Evolutionary conservation across 2,888 invertebrate genomes (phyloP), one percentile per base, ranked within the genome.

Genomic region (Eulithis testata): DNA sequence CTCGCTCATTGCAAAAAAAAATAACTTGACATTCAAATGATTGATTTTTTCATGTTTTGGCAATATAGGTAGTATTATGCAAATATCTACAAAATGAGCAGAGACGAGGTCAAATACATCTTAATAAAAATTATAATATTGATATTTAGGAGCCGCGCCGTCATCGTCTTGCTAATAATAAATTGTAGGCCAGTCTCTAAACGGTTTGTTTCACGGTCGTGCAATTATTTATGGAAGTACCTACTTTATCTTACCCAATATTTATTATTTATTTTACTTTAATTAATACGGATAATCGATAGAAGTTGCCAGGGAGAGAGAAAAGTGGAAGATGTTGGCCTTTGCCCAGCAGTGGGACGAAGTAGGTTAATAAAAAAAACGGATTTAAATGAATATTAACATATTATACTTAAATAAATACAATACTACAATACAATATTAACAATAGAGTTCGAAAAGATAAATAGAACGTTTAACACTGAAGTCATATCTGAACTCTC

Each of bases 151-250:
- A 50, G 40, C 43, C 9, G 21, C 21, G 21, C 21, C 21, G 12
- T 45, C 53, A 44, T 44, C 55, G 55, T 27, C 27, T 36, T 56
- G 45, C 36, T 51, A 51, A 54, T 45, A 65, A 45, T 2, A 50
- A 50, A 51, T 60, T 60, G 56, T 53, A 53, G 49, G 43, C 31
- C 49, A 8, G 61, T 62, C 61, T 31, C 31, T 58, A 63, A 69
- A 51, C 31, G 37, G 43, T 47, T 54, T 45, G 45, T 58, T 61
- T 59, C 63, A 66, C 12, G 63, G 66, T n/a, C 63, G 49, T 50
- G 45, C 21, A 43, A 65, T 65, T 49, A 50, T 49, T 47, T 21
- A 44, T 51, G 47, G 50, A 51, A n/a, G 4, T 8, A 45, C 45
- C 11, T 4, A 44, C 31, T 4, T 31, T 21, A 21, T 1, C 21